Base-by-base conservation (phyloP, 2,888 invertebrate genomes). In the Tenthredo distinguenda region DNA sequence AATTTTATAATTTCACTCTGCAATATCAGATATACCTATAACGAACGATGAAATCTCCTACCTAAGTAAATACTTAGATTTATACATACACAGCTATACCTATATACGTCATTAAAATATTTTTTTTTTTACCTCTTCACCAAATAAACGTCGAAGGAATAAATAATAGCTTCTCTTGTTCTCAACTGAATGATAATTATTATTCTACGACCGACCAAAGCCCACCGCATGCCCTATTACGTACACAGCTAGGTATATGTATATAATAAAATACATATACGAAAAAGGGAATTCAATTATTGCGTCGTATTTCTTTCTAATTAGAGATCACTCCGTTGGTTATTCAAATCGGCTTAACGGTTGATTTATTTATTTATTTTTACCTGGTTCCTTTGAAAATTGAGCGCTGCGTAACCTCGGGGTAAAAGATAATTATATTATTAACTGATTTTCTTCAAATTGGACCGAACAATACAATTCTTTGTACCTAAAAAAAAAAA, bases 101-200 rank as follows among this genome's bases (percentile, higher is more conserved):
- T 55, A 55, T 47, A 47, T 7, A 55, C n/a, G 55, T n/a, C n/a
- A n/a, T 55, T 55, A n/a, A 55, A 55, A 50, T n/a, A 1, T 50
- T 50, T 55, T 55, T 7, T 7, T 55, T 55, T 55, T 55, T 6
- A 18, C 55, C 2, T 55, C n/a, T 47, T 12, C 12, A 55, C n/a
- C 7, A n/a, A 55, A 55, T 55, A n/a, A 55, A 55, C n/a, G 1
- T n/a, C 7, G 10, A 55, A 7, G 2, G 10, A 55, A 55, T 55
- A 55, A 55, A 55, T 55, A n/a, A 55, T n/a, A n/a, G 55, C 55
- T 55, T 55, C n/a, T n/a, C 55, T 55, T n/a, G n/a, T 55, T 55
- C 55, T n/a, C 55, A n/a, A 18, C n/a, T 18, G 6, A n/a, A 4
- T 4, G 15, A n/a, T n/a, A 55, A 18, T 74, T n/a, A n/a, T n/a